Percentiles rank a stretch among this genome's conserved stretches.
phyloP scores from a whole-genome alignment of 2,797 vertebrate species.

The Potorous gilbertii region DNA sequence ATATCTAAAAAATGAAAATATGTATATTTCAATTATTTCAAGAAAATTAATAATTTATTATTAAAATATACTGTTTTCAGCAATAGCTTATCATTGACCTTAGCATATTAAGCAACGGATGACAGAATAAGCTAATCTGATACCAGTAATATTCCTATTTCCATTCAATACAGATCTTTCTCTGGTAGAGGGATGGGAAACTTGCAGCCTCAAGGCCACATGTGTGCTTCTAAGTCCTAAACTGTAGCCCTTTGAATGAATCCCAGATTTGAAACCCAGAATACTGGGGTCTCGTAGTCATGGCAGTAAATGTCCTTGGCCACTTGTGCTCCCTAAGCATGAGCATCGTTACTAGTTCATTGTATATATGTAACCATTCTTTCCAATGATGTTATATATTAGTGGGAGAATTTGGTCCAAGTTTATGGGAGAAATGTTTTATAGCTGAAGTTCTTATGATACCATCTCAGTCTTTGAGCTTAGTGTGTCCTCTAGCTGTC shows the following conservation, averaged over 20 bases:
- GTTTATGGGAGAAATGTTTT: background rate
- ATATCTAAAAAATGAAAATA: slow-evolving; percentile 26
- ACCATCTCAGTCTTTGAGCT: background rate
- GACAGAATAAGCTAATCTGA: slow-evolving; percentile 18
- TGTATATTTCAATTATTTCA: slow-evolving; percentile 12
- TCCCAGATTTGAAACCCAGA: too few species aligned
- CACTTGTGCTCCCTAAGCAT: background rate
- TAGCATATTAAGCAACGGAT: slow-evolving; percentile 42
- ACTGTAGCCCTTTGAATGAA: too few species aligned
- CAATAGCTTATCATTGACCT: background rate
- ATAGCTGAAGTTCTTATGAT: background rate
- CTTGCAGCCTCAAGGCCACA: too few species aligned
- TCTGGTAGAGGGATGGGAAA: too few species aligned
- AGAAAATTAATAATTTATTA: background rate
- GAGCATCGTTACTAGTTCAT: background rate
- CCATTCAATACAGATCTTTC: background rate
- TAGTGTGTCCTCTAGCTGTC: background rate
- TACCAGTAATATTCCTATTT: slow-evolving; percentile 5
- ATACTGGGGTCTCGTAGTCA: too few species aligned
- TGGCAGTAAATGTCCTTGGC: background rate
- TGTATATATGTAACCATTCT: background rate
- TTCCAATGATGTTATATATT: background rate
- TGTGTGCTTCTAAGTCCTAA: too few species aligned
- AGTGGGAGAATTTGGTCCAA: background rate
- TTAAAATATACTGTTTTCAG: slow-evolving; percentile 3